phyloP scores from a whole-genome alignment of 2,888 invertebrate genomes.

The Cordylochernes scorpioides region DNA sequence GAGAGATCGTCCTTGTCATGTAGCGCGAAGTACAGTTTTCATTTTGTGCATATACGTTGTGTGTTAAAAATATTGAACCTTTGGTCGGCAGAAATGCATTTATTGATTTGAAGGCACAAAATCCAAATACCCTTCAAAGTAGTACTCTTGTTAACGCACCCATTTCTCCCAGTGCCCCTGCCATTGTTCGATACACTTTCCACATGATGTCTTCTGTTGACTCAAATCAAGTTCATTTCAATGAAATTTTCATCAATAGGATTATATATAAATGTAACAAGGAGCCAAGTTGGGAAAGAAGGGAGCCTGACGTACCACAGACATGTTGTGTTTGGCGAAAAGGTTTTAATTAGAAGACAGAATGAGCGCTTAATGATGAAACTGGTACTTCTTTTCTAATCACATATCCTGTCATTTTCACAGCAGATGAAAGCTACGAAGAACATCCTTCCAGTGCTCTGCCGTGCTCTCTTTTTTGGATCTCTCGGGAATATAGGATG shows the following conservation, averaged over 20 bases:
- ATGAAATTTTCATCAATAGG: background rate
- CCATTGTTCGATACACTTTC: slow-evolving; percentile 1
- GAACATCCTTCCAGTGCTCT: too few species aligned
- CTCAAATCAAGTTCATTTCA: background rate
- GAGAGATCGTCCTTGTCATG: too few species aligned
- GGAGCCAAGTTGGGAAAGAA: background rate
- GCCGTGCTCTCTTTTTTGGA: too few species aligned
- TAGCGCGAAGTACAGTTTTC: too few species aligned
- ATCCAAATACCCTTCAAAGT: background rate
- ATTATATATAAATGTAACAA: background rate
- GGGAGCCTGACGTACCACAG: background rate
- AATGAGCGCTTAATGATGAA: too few species aligned
- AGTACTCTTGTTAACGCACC: background rate
- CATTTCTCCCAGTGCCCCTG: slow-evolving; percentile 1
- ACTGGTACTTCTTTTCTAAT: too few species aligned
- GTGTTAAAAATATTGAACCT: slow-evolving; percentile 1
- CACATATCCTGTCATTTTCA: too few species aligned
- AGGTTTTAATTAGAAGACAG: too few species aligned
- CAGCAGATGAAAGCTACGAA: too few species aligned
- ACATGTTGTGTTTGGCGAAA: background rate
- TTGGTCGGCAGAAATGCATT: background rate
- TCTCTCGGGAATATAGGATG: too few species aligned
- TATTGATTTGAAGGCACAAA: background rate
- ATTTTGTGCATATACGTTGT: too few species aligned
- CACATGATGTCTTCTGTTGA: slow-evolving; percentile 2